Evolutionary conservation across 1,140 invertebrate species (phyloP).

Genomic region (Pissodes strobi): DNA sequence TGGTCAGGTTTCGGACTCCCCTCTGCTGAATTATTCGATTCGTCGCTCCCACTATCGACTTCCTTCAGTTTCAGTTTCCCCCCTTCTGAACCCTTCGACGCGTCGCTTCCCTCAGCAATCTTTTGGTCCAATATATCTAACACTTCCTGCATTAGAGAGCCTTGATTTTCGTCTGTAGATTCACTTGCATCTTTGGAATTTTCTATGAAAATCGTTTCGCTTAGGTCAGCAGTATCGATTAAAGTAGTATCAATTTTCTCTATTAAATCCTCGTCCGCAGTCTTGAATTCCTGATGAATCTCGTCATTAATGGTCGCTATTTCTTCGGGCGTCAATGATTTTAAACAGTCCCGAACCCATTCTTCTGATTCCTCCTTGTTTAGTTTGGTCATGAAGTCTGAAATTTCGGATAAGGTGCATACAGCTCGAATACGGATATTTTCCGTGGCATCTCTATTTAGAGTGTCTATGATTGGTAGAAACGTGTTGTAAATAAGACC

Average conservation of each 20-base stretch:
- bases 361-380: constrained; percentile 33
- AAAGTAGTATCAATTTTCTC: constrained; percentile 34
- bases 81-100: no score
- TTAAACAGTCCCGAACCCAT: constrained; percentile 31
- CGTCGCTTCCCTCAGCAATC: no score
- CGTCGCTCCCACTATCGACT: not conserved
- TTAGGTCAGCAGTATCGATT: constrained; percentile 14
- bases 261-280: constrained; percentile 14
- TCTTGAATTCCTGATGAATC: constrained; percentile 23
- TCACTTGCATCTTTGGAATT: not conserved
- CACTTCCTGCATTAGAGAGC: not conserved
- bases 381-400: constrained; percentile 27
- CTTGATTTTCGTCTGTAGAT: not conserved
- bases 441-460: constrained; percentile 34
- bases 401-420: constrained; percentile 32
- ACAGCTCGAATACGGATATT: constrained; percentile 38
- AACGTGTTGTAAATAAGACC: constrained; percentile 38
- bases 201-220: constrained; percentile 12
- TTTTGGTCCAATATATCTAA: constrained; percentile 2
- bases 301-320: constrained; percentile 16
- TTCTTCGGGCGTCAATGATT: constrained; percentile 28
- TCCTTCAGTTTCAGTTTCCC: no score
- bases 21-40: not conserved
- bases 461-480: constrained; percentile 29
- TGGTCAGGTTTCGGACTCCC: not conserved